These are phyloP conservation scores for Lumbricus terrestris DNA, from an alignment of 2,888 invertebrate genomes.

Conservation along the genomic window DNA sequence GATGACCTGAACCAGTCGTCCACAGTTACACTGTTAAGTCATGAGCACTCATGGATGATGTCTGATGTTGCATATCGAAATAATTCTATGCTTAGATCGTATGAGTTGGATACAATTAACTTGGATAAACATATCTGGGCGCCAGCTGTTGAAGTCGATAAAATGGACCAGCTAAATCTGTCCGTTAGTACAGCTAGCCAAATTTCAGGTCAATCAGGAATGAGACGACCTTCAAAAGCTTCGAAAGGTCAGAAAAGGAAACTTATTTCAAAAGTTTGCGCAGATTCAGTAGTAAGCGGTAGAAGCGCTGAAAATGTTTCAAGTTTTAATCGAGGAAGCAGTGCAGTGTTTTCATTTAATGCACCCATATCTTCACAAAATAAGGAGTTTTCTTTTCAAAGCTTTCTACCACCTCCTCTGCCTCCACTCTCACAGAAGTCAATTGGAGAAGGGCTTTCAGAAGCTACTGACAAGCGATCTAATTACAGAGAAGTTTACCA, in stretches of 20 bases:
- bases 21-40: not conserved
- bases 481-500: not conserved
- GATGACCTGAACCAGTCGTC: not conserved
- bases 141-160: not conserved
- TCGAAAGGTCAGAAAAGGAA: slow-evolving; percentile 4
- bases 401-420: not conserved
- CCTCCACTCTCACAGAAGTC: not conserved
- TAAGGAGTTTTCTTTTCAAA: not conserved
- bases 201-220: not conserved
- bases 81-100: not conserved
- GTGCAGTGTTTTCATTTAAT: not conserved
- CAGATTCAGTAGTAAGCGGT: not conserved
- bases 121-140: slow-evolving; percentile 3
- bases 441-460: not conserved
- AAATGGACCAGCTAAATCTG: not conserved
- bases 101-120: not conserved
- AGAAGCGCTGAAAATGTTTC: not conserved
- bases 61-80: not conserved
- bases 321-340: not conserved
- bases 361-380: not conserved
- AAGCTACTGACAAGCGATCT: not conserved
- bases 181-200: not conserved
- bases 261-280: not conserved
- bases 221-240: not conserved
- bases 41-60: not conserved